phyloP scores from a whole-genome alignment of 30 jellyfish, hydroid and myxozoan genomes.

The Aurelia sp. region DNA sequence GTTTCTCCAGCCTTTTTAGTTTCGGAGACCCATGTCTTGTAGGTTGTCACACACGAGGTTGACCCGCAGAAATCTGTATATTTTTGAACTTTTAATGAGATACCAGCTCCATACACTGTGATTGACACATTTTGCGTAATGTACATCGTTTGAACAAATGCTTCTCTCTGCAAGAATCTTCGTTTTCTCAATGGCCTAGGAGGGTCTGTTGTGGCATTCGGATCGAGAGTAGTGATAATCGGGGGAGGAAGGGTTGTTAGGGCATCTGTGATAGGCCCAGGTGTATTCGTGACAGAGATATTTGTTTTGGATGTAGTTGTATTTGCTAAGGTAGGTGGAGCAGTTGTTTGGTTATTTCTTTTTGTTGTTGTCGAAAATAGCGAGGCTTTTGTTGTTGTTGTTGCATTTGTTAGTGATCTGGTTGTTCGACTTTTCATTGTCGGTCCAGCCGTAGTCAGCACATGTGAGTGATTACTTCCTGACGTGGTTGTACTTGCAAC shows the following conservation, averaged over 20 bases:
- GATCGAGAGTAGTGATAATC: background rate
- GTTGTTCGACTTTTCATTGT: too few relatives aligned
- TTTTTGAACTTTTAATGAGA: slow-evolving; percentile 13
- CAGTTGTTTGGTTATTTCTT: background rate
- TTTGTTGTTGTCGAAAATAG: too few relatives aligned
- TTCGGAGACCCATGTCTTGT: slow-evolving; percentile 34
- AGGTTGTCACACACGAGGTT: slow-evolving; percentile 28
- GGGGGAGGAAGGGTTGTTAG: background rate
- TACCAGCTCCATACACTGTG: slow-evolving; percentile 7
- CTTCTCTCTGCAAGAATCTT: background rate
- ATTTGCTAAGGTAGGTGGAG: background rate
- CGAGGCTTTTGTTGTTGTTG: too few relatives aligned
- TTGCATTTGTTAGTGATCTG: too few relatives aligned
- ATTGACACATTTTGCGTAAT: background rate
- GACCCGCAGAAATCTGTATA: slow-evolving; percentile 39
- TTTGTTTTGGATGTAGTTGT: background rate
- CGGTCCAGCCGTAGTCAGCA: too few relatives aligned
- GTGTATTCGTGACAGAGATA: background rate
- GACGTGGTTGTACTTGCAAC: background rate
- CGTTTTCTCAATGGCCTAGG: background rate
- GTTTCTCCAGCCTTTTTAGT: slow-evolving; percentile 7
- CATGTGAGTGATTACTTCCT: too few relatives aligned
- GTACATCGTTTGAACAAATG: too few relatives aligned
- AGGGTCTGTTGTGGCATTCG: background rate
- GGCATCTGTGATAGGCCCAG: background rate